Conservation (phyloP, 2,888 invertebrate genomes). For the Diarsia mendica region DNA sequence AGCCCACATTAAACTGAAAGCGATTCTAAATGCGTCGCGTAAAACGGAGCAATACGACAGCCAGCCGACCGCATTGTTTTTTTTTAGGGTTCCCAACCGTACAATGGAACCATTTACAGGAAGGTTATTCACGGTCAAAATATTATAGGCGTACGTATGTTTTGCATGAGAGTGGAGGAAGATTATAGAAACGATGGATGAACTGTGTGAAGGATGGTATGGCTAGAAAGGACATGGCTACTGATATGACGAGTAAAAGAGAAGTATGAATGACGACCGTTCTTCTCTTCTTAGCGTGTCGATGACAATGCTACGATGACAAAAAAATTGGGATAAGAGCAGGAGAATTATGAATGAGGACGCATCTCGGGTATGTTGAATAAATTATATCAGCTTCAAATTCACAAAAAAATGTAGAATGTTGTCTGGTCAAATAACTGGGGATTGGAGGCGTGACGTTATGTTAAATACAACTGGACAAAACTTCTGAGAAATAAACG, state of each 20-base stretch:
- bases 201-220: too few species aligned
- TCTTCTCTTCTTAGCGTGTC: too few species aligned
- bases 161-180: too few species aligned
- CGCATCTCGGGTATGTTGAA: not conserved
- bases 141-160: not conserved
- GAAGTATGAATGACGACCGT: too few species aligned
- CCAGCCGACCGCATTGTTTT: slow-evolving; percentile 64
- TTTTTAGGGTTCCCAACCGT: slow-evolving; percentile 51
- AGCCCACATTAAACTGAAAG: slow-evolving; percentile 84
- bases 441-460: not conserved
- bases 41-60: slow-evolving; percentile 73
- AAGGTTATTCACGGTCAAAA: not conserved
- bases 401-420: not conserved
- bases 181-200: too few species aligned
- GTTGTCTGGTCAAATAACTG: not conserved
- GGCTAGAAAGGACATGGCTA: too few species aligned
- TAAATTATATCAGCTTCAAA: not conserved
- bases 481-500: not conserved
- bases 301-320: too few species aligned
- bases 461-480: not conserved
- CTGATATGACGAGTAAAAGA: too few species aligned
- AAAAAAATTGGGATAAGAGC: too few species aligned
- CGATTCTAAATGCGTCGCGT: slow-evolving; percentile 82
- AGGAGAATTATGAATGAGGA: too few species aligned
- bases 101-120: slow-evolving; percentile 1